Evolutionary conservation across 1,140 invertebrate genomes (phyloP).

Genomic region (Hylaeus volcanicus): DNA sequence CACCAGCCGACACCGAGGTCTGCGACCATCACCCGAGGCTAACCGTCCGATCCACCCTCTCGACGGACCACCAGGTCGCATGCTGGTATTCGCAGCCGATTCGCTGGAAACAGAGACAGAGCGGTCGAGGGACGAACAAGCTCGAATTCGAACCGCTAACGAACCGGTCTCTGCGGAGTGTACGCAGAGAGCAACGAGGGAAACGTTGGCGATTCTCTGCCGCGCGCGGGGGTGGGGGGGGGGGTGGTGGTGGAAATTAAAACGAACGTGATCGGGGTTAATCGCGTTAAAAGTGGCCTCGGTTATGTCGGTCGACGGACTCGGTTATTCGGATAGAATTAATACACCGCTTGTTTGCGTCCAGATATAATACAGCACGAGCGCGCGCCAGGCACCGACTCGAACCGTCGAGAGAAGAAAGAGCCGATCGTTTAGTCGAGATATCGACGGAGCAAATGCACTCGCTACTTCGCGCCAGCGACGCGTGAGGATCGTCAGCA

Average conservation of each 20-base stretch:
- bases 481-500: slow-evolving; percentile 61
- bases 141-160: slow-evolving; percentile 16
- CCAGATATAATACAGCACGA: neutral
- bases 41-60: slow-evolving; percentile 53
- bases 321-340: neutral
- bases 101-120: slow-evolving; percentile 36
- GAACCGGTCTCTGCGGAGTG: slow-evolving; percentile 24
- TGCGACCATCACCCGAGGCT: slow-evolving; percentile 58
- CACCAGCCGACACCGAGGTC: slow-evolving; percentile 46
- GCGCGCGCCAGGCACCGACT: neutral
- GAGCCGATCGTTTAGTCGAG: slow-evolving; percentile 23
- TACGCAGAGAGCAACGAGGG: slow-evolving; percentile 6
- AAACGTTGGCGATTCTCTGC: slow-evolving; percentile 1
- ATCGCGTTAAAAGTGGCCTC: slow-evolving; percentile 10
- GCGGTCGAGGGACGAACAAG: neutral
- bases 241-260: slow-evolving; percentile 14
- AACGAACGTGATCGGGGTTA: slow-evolving; percentile 39
- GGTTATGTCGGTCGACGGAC: no score
- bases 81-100: slow-evolving; percentile 39
- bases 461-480: slow-evolving; percentile 45
- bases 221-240: neutral
- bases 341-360: neutral
- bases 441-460: slow-evolving; percentile 43
- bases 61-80: slow-evolving; percentile 16
- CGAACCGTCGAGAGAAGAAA: slow-evolving; percentile 5